These are phyloP conservation scores for Mus musculus DNA, from an alignment of 2,113 vertebrate genomes.

Conservation along the genomic window GRCm39 chr10:84283501-84284000, in stretches of 20 bases:
- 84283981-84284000: background rate
- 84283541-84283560: background rate
- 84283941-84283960: background rate
- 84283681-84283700: background rate
- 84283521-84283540: background rate
- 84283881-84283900: background rate
- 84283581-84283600: background rate
- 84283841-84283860: background rate
- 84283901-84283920: background rate
- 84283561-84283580: constrained; percentile 44
- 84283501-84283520: background rate
- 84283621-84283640: background rate
- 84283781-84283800: background rate
- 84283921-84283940: background rate
- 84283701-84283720: background rate
- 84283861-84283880: background rate
- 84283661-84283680: background rate
- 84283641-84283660: background rate
- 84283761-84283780: background rate
- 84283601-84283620: constrained; percentile 6
- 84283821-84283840: background rate
- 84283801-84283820: background rate
- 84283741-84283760: background rate
- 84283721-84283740: background rate
- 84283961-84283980: background rate